Conservation (phyloP, 2,888 invertebrate species). For the Gasteruption jaculator region DNA sequence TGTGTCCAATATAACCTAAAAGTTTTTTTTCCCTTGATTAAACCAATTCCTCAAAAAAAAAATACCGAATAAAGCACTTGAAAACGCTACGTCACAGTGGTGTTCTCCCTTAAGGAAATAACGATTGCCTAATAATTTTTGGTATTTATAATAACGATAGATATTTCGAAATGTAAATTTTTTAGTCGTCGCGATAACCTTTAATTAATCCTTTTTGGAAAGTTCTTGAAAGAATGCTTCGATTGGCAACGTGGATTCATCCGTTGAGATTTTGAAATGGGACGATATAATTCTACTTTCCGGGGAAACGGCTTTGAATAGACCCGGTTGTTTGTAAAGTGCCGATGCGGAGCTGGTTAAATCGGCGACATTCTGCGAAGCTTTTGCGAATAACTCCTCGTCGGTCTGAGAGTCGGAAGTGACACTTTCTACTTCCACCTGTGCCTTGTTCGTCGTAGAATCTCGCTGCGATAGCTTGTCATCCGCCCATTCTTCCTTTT, state of each 20-base stretch:
- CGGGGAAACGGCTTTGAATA: constrained; percentile 65
- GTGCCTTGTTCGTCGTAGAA: not conserved
- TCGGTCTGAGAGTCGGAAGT: constrained; percentile 31
- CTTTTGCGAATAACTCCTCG: constrained; percentile 43
- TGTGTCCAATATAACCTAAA: too few relatives aligned
- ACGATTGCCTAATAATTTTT: too few relatives aligned
- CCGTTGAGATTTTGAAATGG: constrained; percentile 72
- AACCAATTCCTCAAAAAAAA: too few relatives aligned
- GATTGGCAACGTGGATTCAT: constrained; percentile 75
- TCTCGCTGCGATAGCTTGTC: constrained; percentile 1
- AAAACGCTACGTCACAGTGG: too few relatives aligned
- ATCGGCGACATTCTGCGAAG: constrained; percentile 67
- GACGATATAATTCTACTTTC: constrained; percentile 62
- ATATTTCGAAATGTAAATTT: too few relatives aligned
- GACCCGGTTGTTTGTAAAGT: constrained; percentile 67
- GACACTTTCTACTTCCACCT: too few relatives aligned
- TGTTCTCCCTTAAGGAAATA: too few relatives aligned
- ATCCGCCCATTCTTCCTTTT: constrained; percentile 10
- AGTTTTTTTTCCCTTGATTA: too few relatives aligned
- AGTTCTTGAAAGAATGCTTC: constrained; percentile 77
- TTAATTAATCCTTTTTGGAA: constrained; percentile 61
- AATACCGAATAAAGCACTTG: too few relatives aligned
- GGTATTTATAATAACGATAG: too few relatives aligned
- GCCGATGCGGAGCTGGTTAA: constrained; percentile 70
- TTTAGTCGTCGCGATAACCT: too few relatives aligned